phyloP scores from a whole-genome alignment of 2,888 invertebrate species.

The Amphipoea oculea region DNA sequence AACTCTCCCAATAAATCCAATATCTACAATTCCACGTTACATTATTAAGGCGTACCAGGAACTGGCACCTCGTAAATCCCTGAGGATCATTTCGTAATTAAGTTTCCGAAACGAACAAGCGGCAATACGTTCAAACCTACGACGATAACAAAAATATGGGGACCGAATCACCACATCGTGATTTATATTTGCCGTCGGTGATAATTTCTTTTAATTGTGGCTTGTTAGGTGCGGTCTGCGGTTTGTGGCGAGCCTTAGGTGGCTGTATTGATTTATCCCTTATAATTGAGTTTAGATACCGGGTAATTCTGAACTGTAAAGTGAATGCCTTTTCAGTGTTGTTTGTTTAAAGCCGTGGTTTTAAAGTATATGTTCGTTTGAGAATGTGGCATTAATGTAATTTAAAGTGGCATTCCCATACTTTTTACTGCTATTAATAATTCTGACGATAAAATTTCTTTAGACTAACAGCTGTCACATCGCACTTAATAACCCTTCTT shows the following conservation, averaged over 20 bases:
- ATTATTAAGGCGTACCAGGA: constrained; percentile 61
- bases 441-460: constrained; percentile 11
- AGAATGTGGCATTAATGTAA: neutral
- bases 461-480: constrained; percentile 29
- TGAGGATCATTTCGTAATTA: constrained; percentile 68
- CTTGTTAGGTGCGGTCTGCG: constrained; percentile 52
- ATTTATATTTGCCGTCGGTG: constrained; percentile 60
- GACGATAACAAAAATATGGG: constrained; percentile 65
- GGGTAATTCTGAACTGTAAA: constrained; percentile 25
- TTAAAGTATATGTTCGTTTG: neutral
- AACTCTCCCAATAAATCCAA: constrained; percentile 48
- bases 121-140: constrained; percentile 49
- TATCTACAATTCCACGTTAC: constrained; percentile 56
- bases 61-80: constrained; percentile 65
- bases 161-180: constrained; percentile 54
- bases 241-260: constrained; percentile 65
- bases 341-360: neutral
- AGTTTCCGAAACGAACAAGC: constrained; percentile 63
- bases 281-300: constrained; percentile 52
- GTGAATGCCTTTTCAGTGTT: constrained; percentile 15
- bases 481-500: constrained; percentile 40
- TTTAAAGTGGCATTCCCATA: neutral
- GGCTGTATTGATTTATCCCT: constrained; percentile 47
- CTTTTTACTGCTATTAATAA: constrained; percentile 19
- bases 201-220: constrained; percentile 67